Percentiles rank a stretch among this genome's conserved stretches.
Evolutionary conservation across 1,140 invertebrate species (phyloP).

Genomic region (Oedothorax gibbosus): DNA sequence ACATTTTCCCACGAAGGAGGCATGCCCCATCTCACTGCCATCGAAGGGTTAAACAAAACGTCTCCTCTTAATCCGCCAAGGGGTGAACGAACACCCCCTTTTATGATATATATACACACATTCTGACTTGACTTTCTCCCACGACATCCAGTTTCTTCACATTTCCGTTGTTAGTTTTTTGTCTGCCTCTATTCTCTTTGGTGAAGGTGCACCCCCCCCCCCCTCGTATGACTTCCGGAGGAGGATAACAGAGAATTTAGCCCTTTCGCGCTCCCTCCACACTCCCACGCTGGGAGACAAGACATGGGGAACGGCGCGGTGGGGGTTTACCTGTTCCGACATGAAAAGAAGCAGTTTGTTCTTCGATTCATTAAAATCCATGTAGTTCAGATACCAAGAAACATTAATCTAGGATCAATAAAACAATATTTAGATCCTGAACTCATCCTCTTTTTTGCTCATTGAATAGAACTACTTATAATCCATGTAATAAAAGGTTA

Average conservation of each 20-base stretch:
- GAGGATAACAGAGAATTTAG: conserved; percentile 52
- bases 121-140: conserved; percentile 44
- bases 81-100: not conserved
- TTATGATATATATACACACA: conserved; percentile 49
- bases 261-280: conserved; percentile 49
- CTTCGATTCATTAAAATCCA: too few relatives aligned
- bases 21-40: not conserved
- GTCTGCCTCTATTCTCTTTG: not conserved
- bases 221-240: conserved; percentile 43
- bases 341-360: too few relatives aligned
- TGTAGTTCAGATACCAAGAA: too few relatives aligned
- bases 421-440: too few relatives aligned
- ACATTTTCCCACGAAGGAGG: not conserved
- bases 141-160: conserved; percentile 60
- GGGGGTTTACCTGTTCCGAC: too few relatives aligned
- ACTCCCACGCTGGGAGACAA: conserved; percentile 43
- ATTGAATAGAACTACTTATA: too few relatives aligned
- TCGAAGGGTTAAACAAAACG: not conserved
- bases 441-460: too few relatives aligned
- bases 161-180: conserved; percentile 59
- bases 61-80: too few relatives aligned
- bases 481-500: too few relatives aligned
- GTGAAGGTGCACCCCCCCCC: not conserved
- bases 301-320: too few relatives aligned
- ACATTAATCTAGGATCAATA: too few relatives aligned